Base-by-base conservation (phyloP, 2,797 vertebrate genomes). In the Ataeniobius toweri region DNA sequence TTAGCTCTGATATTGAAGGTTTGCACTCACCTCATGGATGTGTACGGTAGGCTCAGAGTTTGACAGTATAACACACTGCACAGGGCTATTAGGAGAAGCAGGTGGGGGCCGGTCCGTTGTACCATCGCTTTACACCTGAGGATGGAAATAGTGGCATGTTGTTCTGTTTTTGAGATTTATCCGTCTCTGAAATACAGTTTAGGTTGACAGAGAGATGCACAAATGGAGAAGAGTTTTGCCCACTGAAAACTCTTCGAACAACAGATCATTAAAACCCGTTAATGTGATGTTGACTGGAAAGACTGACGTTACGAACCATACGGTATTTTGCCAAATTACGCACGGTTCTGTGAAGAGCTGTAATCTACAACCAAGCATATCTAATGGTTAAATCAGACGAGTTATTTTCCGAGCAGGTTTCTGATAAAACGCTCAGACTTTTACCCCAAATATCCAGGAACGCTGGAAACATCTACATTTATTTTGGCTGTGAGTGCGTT, bases 41-140 rank as follows among this genome's bases (percentile, higher is more conserved):
- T 90, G 87, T 96, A 95, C 8, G 97, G 97, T 88, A 97, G 95
- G 67, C 96, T 95, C 87, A 96, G 81, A 9, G 95, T 96, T 86
- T 93, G 95, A 55, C 96, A 96, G 90, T 94, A 97, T 78, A 98
- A 91, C 77, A 96, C 87, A 84, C 95, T 96, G 90, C 95, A 95
- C 79, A 98, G 94, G 41, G 92, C 93, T 92, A 98, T 93, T 79
- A 96, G 83, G 80, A 97, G 88, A 39, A 98, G 94, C 85, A 97
- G 90, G 90, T 96, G 96, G 90, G 96, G 95, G 75, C 96, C 94
- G 90, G 90, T 95, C 90, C 96, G 95, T 74, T 93, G 95, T 93
- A 96, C 96, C 98, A 99, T 99, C 83, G 93, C 93, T 93, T 90
- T 89, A 85, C 86, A 94, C 93, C 94, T 95, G 88, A 78, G 80